phyloP scores from a whole-genome alignment of 2,888 invertebrate species.

The Ornithoptera priamus region DNA sequence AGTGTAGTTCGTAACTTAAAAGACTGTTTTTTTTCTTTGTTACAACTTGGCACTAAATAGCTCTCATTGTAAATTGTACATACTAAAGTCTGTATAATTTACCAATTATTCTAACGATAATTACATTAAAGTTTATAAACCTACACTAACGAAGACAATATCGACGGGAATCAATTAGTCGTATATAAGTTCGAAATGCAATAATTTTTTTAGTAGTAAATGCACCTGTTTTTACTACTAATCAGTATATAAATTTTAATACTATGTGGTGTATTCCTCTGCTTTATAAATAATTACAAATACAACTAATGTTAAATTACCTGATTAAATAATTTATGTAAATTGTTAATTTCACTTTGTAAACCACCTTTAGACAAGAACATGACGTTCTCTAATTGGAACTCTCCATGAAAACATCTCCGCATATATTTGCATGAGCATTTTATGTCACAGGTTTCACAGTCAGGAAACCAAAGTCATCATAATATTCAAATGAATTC shows the following conservation, averaged over 20 bases:
- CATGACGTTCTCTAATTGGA: constrained; percentile 2
- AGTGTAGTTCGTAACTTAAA: too few relatives aligned
- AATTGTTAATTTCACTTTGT: neutral
- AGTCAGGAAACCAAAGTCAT: constrained; percentile 22
- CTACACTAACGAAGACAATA: too few relatives aligned
- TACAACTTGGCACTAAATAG: too few relatives aligned
- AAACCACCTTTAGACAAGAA: neutral
- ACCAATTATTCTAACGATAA: too few relatives aligned
- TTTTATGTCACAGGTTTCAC: constrained; percentile 15
- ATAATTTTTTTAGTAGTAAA: too few relatives aligned
- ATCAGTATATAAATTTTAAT: neutral
- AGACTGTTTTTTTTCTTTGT: too few relatives aligned
- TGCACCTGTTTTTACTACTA: neutral
- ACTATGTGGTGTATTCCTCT: neutral
- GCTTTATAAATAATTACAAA: neutral
- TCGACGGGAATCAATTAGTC: too few relatives aligned
- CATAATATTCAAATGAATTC: constrained; percentile 29
- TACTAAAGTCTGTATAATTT: too few relatives aligned
- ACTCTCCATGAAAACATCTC: constrained; percentile 2
- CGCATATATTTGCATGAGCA: constrained; percentile 1
- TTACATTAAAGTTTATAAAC: too few relatives aligned
- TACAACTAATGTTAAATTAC: neutral
- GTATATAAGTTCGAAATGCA: too few relatives aligned
- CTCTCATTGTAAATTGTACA: too few relatives aligned
- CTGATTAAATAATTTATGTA: neutral